A percentile compares a stretch with the other conserved stretches of the same genome.
These are phyloP conservation scores for Calliphora vicina DNA, from an alignment of 1,140 invertebrate species.

Conservation along the genomic window DNA sequence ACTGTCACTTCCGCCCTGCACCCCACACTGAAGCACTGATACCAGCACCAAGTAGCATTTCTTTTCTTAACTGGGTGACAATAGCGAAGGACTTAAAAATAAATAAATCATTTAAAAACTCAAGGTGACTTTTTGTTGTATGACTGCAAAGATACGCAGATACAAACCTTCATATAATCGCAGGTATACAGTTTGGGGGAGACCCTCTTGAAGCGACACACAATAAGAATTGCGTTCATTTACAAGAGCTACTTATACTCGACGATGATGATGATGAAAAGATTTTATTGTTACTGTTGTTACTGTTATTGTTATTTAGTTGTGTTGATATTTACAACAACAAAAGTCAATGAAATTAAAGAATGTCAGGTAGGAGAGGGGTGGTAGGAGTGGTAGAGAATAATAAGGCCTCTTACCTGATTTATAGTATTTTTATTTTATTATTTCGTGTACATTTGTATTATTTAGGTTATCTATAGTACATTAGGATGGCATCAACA, in stretches of 20 bases:
- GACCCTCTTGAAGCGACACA: not conserved
- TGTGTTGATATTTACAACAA: not conserved
- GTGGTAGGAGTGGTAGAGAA: not conserved
- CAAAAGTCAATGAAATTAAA: not conserved
- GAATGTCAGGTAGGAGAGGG: no score
- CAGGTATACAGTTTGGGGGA: not conserved
- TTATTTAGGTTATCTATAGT: no score
- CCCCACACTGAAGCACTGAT: not conserved
- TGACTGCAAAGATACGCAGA: not conserved
- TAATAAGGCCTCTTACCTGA: not conserved
- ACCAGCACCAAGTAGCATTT: not conserved
- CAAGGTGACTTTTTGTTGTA: not conserved
- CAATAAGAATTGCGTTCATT: not conserved
- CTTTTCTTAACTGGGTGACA: not conserved
- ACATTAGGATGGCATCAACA: no score
- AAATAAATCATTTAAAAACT: constrained; percentile 7
- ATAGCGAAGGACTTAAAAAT: not conserved
- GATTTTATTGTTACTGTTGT: not conserved
- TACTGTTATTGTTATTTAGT: not conserved
- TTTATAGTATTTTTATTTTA: not conserved
- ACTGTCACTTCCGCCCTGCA: not conserved
- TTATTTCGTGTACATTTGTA: no score
- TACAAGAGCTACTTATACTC: not conserved
- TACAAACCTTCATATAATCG: no score
- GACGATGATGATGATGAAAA: no score